Conservation (phyloP, 2,888 invertebrate genomes). For the Exocentrus adspersus region DNA sequence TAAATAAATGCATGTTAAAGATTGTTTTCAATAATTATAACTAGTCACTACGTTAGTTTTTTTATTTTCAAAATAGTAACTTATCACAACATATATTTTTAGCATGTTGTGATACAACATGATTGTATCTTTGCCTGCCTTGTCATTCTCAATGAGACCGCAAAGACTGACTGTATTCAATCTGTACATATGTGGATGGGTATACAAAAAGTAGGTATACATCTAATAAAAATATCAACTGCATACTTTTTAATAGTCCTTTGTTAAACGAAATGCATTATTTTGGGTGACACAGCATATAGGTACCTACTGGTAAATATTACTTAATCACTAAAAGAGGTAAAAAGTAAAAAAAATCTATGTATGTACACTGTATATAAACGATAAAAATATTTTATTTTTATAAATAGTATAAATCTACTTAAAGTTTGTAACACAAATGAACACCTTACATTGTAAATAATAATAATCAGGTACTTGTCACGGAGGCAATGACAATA, state of each 20-base stretch:
- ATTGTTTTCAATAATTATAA: too few species aligned
- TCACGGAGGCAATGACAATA: constrained; percentile 46
- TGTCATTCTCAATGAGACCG: too few species aligned
- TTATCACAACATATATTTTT: too few species aligned
- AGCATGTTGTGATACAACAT: too few species aligned
- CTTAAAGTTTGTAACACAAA: constrained; percentile 33
- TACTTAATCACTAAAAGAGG: constrained; percentile 17
- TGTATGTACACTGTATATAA: constrained; percentile 32
- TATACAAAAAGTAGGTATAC: too few species aligned
- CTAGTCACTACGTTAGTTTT: too few species aligned
- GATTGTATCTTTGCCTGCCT: too few species aligned
- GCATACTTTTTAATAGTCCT: too few species aligned
- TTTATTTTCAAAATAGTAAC: too few species aligned
- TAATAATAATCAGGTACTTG: constrained; percentile 53
- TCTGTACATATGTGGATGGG: too few species aligned
- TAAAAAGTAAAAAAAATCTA: constrained; percentile 24
- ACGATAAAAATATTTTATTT: constrained; percentile 39
- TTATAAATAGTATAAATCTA: constrained; percentile 42
- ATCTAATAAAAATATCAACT: too few species aligned
- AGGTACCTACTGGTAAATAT: neutral
- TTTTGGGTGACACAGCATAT: constrained; percentile 11
- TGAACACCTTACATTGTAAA: constrained; percentile 30
- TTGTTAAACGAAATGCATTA: neutral
- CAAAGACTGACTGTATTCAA: too few species aligned
- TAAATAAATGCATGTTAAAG: neutral